Evolutionary conservation across 2,888 invertebrate genomes (phyloP).

Genomic region (Caenorhabditis plicata): DNA sequence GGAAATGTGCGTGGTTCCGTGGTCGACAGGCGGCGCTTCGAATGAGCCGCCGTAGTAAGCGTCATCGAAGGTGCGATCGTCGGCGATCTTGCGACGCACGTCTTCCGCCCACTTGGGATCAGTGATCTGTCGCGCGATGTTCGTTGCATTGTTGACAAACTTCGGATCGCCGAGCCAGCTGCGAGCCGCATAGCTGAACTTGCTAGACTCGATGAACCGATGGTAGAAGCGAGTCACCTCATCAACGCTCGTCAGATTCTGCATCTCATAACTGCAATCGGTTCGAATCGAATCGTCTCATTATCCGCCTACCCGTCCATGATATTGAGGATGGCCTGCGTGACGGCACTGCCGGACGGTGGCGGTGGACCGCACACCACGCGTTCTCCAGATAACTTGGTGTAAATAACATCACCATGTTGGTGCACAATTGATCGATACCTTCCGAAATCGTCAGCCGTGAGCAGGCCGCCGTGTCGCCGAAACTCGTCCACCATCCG

Average conservation of each 20-base stretch:
- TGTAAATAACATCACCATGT: conserved; percentile 51
- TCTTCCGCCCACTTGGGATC: conserved; percentile 51
- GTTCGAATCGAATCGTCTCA: conserved; percentile 38
- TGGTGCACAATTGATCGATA: conserved; percentile 54
- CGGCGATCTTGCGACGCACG: conserved; percentile 51
- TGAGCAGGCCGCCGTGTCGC: conserved; percentile 54
- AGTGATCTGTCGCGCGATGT: conserved; percentile 57
- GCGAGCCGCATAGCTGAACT: conserved; percentile 76
- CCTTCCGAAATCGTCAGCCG: conserved; percentile 49
- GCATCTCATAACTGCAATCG: too few species aligned
- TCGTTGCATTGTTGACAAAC: conserved; percentile 68
- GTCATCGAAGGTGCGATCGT: conserved; percentile 54
- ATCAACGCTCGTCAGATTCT: too few species aligned
- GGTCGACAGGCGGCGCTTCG: conserved; percentile 69
- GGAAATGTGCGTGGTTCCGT: conserved; percentile 88
- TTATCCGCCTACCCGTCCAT: conserved; percentile 69
- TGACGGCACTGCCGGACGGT: conserved; percentile 81
- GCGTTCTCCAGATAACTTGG: conserved; percentile 68
- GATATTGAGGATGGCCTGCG: conserved; percentile 81
- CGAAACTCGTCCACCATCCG: conserved; percentile 54
- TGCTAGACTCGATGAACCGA: conserved; percentile 83
- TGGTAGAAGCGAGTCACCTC: conserved; percentile 74
- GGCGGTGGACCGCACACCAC: conserved; percentile 80
- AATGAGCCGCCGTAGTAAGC: conserved; percentile 60
- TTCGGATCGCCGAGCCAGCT: conserved; percentile 73